Base-by-base conservation (phyloP, 2,888 invertebrate species). In the Drosophila cognata region DNA sequence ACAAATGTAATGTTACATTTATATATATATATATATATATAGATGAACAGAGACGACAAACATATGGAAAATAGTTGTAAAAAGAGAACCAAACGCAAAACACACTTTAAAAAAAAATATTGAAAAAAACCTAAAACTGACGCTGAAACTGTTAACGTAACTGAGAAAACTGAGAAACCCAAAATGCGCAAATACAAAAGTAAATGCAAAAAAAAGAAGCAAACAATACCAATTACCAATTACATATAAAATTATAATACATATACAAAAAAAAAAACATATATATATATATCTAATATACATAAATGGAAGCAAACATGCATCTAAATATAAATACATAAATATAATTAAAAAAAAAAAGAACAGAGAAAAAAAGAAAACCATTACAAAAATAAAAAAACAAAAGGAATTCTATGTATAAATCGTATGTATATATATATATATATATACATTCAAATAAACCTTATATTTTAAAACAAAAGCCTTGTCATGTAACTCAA, bases 401-500 rank as follows among this genome's bases (percentile, higher is more conserved):
- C 56, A 77, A 68, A 76, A 73, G 72, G 52, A 74, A 76, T 71
- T 79, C 61, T 71, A 82, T 79, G 80, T 82, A 84, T 81, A 84
- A 89, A 86, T 73, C 85, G 77, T 88, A 46, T 25, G 16, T 21
- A 16, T 36, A 36, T 36, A 87, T 88, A 6, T 28, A 21, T 43
- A 51, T 29, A 51, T 51, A 51, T 38, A 88, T 89, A 55, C 31
- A 90, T 87, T 89, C 87, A 89, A 90, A 87, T 87, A 86, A 90
- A 87, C 77, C 87, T 76, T 76, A 81, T 79, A 83, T 84, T 80
- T 75, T 60, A 79, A 81, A 72, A 74, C 62, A 38, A 1, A 33
- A 29, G 13, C 25, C 35, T 33, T 46, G 25, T 46, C 4, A 4
- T 25, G 13, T 16, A 25, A 51, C 13, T 71, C 21, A 71, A 43